phyloP scores from a whole-genome alignment of 2,113 vertebrate species.

The Catharus minimus region DNA sequence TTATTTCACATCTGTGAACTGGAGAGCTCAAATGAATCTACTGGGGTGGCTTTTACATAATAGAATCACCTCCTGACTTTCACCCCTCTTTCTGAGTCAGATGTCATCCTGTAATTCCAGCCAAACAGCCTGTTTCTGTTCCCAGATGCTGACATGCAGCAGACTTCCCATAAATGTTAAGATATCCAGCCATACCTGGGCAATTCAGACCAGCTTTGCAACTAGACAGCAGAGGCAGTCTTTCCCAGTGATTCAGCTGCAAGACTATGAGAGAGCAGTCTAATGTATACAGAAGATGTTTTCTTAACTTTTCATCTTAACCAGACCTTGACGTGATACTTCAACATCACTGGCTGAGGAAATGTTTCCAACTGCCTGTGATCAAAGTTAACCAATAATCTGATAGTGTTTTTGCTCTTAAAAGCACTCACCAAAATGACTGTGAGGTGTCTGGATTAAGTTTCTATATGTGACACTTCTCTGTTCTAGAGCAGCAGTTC shows the following conservation, averaged over 20 bases:
- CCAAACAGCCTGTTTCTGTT: neutral
- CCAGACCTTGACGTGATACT: conserved; percentile 33
- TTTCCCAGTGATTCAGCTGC: conserved; percentile 58
- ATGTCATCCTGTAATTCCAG: neutral
- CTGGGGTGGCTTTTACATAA: neutral
- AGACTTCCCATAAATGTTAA: conserved; percentile 8
- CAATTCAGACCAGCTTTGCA: neutral
- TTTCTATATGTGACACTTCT: neutral
- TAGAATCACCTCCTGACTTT: neutral
- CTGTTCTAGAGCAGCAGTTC: neutral
- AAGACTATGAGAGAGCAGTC: conserved; percentile 36
- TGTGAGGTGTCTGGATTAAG: neutral
- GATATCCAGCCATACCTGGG: neutral
- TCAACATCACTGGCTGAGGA: conserved; percentile 21
- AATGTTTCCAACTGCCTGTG: conserved; percentile 38
- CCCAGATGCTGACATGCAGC: conserved; percentile 19
- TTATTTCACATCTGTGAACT: neutral
- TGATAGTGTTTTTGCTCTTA: conserved; percentile 8
- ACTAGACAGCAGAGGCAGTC: conserved; percentile 42
- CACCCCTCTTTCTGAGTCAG: neutral
- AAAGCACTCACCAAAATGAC: conserved; percentile 28
- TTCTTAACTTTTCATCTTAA: conserved; percentile 63
- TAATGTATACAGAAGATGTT: conserved; percentile 48
- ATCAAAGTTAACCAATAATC: conserved; percentile 39
- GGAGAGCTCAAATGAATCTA: neutral